Evolutionary conservation across 2,113 vertebrate genomes (phyloP), one percentile per base, ranked within the genome.

Genomic region (Xiphophorus hellerii): DNA sequence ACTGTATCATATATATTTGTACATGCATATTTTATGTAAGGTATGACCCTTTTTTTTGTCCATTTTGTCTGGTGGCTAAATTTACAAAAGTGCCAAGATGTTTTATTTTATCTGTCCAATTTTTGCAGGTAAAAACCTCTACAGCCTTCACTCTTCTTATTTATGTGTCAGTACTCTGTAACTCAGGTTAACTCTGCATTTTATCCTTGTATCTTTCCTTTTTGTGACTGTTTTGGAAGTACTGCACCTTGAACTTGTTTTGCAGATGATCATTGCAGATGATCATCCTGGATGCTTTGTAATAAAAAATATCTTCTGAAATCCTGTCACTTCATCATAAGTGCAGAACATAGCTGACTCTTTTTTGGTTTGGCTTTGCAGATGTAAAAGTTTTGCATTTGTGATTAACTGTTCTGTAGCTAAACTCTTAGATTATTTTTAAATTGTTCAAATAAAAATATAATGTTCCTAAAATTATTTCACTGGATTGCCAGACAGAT

Each of bases 111-210:
- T 73, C 48, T 85, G 70, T 42, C 81, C 85, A 62, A 31, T 48
- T 44, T 74, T 35, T 77, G 29, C 8, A 75, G 76, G 54, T 73
- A 12, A 54, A 13, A 66, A 22, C 58, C 30, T 5, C 27, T 33
- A 39, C 54, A 80, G 69, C 48, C 58, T 31, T 27, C 69, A 82
- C 30, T 65, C 27, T 62, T 76, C 64, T 66, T 31, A 63, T 17
- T 65, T 74, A 15, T 77, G 29, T 44, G 67, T 85, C 80, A 74
- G 14, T 79, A 39, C 70, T 79, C 63, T 82, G 73, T n/a, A 76
- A 64, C 90, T 92, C 91, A 93, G 91, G 92, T 84, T 90, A 60
- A 78, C 82, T 72, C 78, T 82, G 67, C 86, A 73, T 88, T 70
- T 78, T 86, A 28, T 74, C 27, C 85, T 65, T 87, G 37, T 76